A percentile compares a stretch with the other conserved stretches of the same genome.
phyloP scores from a whole-genome alignment of 2,797 vertebrate genomes.

The Halcyon smyrnensis region DNA sequence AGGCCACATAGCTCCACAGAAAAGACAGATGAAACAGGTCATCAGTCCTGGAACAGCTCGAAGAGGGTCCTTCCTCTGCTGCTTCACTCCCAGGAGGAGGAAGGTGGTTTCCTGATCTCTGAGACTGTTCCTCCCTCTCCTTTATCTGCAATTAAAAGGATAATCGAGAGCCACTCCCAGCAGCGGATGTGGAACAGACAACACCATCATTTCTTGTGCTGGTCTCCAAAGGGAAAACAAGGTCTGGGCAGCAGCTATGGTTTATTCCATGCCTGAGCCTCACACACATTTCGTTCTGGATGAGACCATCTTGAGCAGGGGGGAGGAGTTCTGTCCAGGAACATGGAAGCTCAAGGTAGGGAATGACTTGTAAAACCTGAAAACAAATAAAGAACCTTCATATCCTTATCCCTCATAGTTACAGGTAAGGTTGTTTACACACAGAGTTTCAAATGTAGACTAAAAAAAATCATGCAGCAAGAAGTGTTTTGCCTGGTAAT shows the following conservation, averaged over 20 bases:
- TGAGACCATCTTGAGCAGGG: neutral
- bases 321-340: neutral
- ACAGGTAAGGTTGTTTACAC: accelerated
- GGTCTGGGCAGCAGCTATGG: neutral
- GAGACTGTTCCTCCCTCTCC: neutral
- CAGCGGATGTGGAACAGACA: neutral
- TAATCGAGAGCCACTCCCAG: neutral
- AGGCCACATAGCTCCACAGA: neutral
- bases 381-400: neutral
- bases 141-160: neutral
- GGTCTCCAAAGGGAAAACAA: neutral
- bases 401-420: neutral
- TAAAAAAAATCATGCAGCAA: neutral
- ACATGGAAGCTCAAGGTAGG: neutral
- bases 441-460: neutral
- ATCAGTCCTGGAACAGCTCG: neutral
- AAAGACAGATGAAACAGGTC: neutral
- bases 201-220: neutral
- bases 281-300: neutral
- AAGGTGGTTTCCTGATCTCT: neutral
- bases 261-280: neutral
- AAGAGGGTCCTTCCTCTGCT: neutral
- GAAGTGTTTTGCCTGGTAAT: neutral
- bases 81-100: neutral
- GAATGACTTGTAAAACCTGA: neutral